Conservation (phyloP, 2,888 invertebrate genomes). For the Xylota sylvarum region DNA sequence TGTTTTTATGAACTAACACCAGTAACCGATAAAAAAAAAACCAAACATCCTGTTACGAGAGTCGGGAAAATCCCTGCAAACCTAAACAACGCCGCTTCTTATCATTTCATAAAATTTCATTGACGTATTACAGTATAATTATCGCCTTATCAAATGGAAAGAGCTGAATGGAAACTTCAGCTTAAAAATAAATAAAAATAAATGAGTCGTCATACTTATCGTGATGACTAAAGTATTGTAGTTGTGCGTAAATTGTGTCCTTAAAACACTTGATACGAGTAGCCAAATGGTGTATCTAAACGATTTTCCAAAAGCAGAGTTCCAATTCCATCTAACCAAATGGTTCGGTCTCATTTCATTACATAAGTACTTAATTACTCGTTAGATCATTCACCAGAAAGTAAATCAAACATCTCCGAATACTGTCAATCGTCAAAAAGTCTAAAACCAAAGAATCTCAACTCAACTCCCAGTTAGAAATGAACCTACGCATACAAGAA, state of each 20-base stretch:
- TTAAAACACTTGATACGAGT: too few relatives aligned
- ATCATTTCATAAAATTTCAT: conserved; percentile 7
- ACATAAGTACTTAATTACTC: neutral
- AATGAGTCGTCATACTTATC: neutral
- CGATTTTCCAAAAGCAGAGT: neutral
- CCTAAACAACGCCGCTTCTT: neutral
- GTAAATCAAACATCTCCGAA: neutral
- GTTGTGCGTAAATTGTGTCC: neutral
- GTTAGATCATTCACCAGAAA: neutral
- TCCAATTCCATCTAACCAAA: neutral
- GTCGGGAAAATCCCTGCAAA: neutral
- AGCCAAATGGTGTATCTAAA: too few relatives aligned
- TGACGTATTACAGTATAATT: neutral
- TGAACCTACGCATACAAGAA: neutral
- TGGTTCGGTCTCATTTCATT: neutral
- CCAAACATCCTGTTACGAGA: neutral
- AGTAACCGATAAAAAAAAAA: neutral
- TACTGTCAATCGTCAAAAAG: neutral
- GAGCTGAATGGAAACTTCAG: neutral
- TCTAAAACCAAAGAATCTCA: conserved; percentile 1
- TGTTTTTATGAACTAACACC: too few relatives aligned
- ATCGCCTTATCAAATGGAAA: neutral
- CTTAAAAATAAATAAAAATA: neutral
- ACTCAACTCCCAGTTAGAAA: neutral
- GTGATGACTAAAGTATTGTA: neutral